phyloP scores from a whole-genome alignment of 2,113 vertebrate genomes.

The Sinosuthora webbiana region DNA sequence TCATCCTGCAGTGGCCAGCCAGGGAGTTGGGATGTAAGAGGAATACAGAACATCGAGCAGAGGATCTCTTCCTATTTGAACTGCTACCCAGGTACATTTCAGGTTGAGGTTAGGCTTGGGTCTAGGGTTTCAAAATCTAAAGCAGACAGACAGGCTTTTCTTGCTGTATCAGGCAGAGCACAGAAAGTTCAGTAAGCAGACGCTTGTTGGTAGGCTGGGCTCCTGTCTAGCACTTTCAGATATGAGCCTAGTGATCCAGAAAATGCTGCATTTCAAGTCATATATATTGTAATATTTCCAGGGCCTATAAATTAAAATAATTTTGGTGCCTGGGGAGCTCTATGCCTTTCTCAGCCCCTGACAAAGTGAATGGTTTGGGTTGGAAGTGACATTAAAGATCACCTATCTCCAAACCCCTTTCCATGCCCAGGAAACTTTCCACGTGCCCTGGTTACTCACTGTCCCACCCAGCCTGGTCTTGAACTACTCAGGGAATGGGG shows the following conservation, averaged over 20 bases:
- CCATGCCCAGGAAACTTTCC: neutral
- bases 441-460: neutral
- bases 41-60: rapidly evolving
- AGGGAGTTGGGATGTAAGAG: neutral
- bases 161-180: neutral
- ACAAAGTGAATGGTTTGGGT: neutral
- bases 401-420: neutral
- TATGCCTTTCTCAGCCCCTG: neutral
- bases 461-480: neutral
- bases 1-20: neutral
- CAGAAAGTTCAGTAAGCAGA: neutral
- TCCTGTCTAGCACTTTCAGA: neutral
- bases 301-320: neutral
- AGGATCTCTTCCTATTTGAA: neutral
- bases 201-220: neutral
- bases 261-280: neutral
- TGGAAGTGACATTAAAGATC: neutral
- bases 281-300: neutral
- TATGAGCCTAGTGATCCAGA: neutral
- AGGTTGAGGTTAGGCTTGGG: neutral
- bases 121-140: neutral
- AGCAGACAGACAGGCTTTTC: neutral
- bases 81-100: neutral
- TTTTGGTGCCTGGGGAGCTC: neutral
- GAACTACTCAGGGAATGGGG: neutral